Evolutionary conservation across 92 coral and sea anemone genomes (phyloP).

Genomic region (Ricordea florida): DNA sequence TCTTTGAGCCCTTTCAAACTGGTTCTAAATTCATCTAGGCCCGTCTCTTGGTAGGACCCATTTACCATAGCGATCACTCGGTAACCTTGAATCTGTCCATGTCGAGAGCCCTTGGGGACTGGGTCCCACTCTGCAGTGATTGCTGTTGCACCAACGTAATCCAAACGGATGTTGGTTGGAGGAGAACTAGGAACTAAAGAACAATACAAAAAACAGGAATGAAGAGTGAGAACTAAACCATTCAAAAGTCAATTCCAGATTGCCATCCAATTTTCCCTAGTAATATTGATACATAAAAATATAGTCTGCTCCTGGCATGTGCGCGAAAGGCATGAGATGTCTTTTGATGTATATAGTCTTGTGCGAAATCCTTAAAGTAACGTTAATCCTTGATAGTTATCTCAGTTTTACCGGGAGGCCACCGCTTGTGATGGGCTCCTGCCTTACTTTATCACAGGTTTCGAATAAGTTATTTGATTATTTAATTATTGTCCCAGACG

Average conservation of each 20-base stretch:
- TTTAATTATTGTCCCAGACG: too few relatives aligned
- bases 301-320: too few relatives aligned
- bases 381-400: too few relatives aligned
- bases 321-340: too few relatives aligned
- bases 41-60: background rate
- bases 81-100: conserved; percentile 22
- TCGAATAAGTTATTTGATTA: too few relatives aligned
- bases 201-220: background rate
- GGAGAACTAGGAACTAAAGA: conserved; percentile 15
- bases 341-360: too few relatives aligned
- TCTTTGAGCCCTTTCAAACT: background rate
- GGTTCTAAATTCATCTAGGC: background rate
- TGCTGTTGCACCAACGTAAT: background rate
- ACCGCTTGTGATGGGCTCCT: too few relatives aligned
- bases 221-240: background rate
- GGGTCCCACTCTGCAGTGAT: conserved; percentile 34
- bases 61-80: too few relatives aligned
- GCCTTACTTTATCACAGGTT: too few relatives aligned
- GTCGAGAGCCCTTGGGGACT: background rate
- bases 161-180: background rate
- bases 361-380: too few relatives aligned
- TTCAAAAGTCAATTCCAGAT: background rate
- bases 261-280: background rate
- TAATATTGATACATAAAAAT: too few relatives aligned
- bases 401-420: too few relatives aligned